These are phyloP conservation scores for Parnassius apollo DNA, from an alignment of 2,888 invertebrate genomes.

Conservation along the genomic window DNA sequence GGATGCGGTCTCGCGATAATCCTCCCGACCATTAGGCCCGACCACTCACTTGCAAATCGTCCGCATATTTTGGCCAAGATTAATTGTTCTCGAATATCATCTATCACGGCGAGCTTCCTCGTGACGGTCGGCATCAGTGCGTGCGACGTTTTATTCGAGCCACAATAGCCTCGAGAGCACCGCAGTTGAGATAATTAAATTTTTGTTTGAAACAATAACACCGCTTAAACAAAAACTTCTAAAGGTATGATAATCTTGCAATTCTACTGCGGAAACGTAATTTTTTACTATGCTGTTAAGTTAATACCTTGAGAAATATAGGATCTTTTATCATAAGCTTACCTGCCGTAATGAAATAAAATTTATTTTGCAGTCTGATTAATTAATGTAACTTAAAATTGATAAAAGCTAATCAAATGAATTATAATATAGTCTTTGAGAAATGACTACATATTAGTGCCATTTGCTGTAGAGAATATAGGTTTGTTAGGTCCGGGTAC, in stretches of 20 bases:
- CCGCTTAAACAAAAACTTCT: conserved; percentile 36
- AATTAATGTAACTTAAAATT: no score
- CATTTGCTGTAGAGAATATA: no score
- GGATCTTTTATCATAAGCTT: no score
- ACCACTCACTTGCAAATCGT: conserved; percentile 80
- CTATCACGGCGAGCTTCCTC: conserved; percentile 78
- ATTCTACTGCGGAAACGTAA: conserved; percentile 32
- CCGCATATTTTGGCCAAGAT: conserved; percentile 81
- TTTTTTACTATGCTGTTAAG: conserved; percentile 39
- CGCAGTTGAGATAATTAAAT: conserved; percentile 66
- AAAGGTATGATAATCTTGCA: conserved; percentile 31
- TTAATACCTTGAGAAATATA: no score
- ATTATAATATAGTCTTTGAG: no score
- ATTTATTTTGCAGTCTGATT: no score
- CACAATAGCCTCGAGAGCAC: conserved; percentile 63
- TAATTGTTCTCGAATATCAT: conserved; percentile 81
- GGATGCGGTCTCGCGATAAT: conserved; percentile 69
- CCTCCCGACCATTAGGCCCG: conserved; percentile 77
- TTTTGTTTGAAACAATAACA: conserved; percentile 59
- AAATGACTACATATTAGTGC: no score
- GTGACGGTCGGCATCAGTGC: conserved; percentile 75
- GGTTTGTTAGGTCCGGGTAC: no score
- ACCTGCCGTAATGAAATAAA: no score
- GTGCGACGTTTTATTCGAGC: conserved; percentile 76
- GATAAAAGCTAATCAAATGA: no score